A percentile compares a stretch with the other conserved stretches of the same genome.
These are phyloP conservation scores for Formica aserva DNA, from an alignment of 2,888 invertebrate genomes.

Conservation along the genomic window DNA sequence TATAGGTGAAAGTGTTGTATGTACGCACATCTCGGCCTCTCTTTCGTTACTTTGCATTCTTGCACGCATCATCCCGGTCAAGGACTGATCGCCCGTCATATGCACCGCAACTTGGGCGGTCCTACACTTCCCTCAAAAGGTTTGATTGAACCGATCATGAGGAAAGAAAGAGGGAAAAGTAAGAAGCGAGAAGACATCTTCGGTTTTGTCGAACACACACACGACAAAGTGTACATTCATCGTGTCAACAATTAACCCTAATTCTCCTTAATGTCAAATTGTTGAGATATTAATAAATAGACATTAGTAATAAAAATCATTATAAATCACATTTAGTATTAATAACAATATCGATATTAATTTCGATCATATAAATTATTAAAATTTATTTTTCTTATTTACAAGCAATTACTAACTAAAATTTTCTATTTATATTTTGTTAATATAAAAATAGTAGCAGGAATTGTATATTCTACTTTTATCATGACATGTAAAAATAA, in stretches of 20 bases:
- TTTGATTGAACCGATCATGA: constrained; percentile 57
- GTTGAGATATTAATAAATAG: background rate
- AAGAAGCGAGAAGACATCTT: background rate
- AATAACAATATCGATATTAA: background rate
- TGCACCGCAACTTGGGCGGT: constrained; percentile 70
- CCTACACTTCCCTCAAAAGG: constrained; percentile 72
- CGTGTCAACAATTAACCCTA: background rate
- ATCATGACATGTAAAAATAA: constrained; percentile 21
- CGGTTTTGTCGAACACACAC: background rate
- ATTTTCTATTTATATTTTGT: background rate
- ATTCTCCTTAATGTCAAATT: background rate
- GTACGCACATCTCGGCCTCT: constrained; percentile 62
- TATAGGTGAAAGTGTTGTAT: constrained; percentile 71
- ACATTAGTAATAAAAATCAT: too few species aligned
- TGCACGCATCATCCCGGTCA: constrained; percentile 79
- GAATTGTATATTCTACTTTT: constrained; percentile 22
- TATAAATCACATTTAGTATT: background rate
- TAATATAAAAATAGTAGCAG: constrained; percentile 7
- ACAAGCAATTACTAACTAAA: background rate
- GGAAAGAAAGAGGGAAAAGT: background rate
- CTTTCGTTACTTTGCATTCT: constrained; percentile 80
- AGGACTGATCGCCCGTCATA: constrained; percentile 75
- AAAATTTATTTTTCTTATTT: constrained; percentile 28
- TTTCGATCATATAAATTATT: constrained; percentile 1
- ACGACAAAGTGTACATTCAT: background rate